Base-by-base conservation (phyloP, 2,888 invertebrate species). In the Tortricodes alternella region DNA sequence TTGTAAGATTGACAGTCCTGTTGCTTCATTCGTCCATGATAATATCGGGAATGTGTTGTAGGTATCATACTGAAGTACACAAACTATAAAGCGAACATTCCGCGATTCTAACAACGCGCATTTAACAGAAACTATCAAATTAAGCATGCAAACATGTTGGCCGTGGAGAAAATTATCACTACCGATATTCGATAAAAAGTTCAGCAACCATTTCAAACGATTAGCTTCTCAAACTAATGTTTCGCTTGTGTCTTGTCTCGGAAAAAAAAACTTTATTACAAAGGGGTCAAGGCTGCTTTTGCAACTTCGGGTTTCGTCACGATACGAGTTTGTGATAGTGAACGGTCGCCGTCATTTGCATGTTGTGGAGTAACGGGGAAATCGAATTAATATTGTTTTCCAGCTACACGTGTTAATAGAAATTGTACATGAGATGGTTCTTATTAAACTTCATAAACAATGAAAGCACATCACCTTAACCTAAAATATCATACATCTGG, bases 281-380 rank as follows among this genome's bases (percentile, higher is more conserved):
- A n/a, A n/a, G n/a, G n/a, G n/a, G n/a, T n/a, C n/a, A n/a, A n/a
- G n/a, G n/a, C n/a, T n/a, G n/a, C n/a, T n/a, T n/a, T n/a, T n/a
- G n/a, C n/a, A n/a, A n/a, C n/a, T n/a, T n/a, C n/a, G n/a, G n/a
- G n/a, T n/a, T n/a, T n/a, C n/a, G n/a, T n/a, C n/a, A n/a, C n/a
- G n/a, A n/a, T n/a, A n/a, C n/a, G n/a, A n/a, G n/a, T n/a, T n/a
- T n/a, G n/a, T n/a, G n/a, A n/a, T n/a, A n/a, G n/a, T n/a, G n/a
- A n/a, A n/a, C n/a, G n/a, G 19, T 13, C n/a, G n/a, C 38, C 38
- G 19, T 38, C 38, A 27, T 49, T 49, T 38, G 38, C 52, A 53
- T 24, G 23, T 2, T n/a, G 43, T 37, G 7, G 16, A 48, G 35
- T 44, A 29, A 41, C 43, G 34, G 43, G 43, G 43, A 43, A 51